Conservation (phyloP, 2,113 vertebrate genomes). For the Propithecus coquereli region DNA sequence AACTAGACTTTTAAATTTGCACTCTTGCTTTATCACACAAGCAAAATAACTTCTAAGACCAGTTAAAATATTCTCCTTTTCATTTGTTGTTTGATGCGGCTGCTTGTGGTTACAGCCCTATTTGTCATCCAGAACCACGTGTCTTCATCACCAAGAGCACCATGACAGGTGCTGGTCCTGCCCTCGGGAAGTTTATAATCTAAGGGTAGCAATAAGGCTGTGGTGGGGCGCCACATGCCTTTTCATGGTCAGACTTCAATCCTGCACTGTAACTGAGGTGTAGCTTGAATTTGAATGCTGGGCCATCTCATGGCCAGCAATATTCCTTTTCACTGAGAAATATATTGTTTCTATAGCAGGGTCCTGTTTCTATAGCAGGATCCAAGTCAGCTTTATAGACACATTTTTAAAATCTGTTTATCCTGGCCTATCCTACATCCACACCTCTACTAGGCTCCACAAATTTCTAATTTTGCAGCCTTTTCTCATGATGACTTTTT, state of each 20-base stretch:
- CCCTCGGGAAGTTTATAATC: neutral
- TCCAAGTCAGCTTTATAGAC: constrained; percentile 34
- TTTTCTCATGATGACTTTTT: neutral
- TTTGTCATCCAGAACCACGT: neutral
- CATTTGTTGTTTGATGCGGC: neutral
- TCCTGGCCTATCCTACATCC: neutral
- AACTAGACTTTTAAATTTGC: neutral
- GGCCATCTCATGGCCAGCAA: neutral
- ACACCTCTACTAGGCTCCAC: neutral
- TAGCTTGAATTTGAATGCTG: neutral
- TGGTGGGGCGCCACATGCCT: neutral
- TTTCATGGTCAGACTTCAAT: neutral
- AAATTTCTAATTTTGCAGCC: neutral
- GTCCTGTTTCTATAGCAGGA: constrained; percentile 17
- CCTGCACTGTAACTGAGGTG: neutral
- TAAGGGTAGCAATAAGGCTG: neutral
- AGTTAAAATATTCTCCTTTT: neutral
- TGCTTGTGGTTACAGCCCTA: neutral
- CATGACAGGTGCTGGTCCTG: neutral
- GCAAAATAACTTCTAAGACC: neutral
- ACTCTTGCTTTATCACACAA: neutral
- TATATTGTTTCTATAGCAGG: constrained; percentile 9
- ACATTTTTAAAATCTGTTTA: constrained; percentile 13
- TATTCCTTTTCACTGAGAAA: constrained; percentile 43
- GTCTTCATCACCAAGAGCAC: neutral